Base-by-base conservation (phyloP, 2,888 invertebrate species). In the Leptinotarsa tumamoca region DNA sequence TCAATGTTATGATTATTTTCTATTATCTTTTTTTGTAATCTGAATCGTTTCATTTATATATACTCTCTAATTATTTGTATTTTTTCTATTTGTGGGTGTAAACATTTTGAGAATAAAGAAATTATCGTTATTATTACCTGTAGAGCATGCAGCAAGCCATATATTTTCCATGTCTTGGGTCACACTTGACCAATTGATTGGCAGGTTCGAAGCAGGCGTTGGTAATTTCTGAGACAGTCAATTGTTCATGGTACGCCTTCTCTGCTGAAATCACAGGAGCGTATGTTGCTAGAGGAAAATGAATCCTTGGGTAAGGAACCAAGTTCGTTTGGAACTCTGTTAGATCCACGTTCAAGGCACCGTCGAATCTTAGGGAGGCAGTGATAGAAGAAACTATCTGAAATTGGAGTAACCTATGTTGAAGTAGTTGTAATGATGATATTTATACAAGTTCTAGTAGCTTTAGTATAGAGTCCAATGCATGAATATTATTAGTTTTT, bases 141-240 rank as follows among this genome's bases (percentile, higher is more conserved):
- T 97, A 98, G 85, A 98, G 90, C 94, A 98, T 95, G 86, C 97
- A 97, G 89, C 96, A 97, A 18, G 97, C 97, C 97, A 97, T 94
- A 89, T 97, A 97, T 88, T 96, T 96, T 71, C 96, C 96, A 85
- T 95, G 95, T 70, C 96, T 92, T 0, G 96, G 96, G 85, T 97
- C 96, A 87, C 97, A 97, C 88, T 96, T 96, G 67, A 96, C 95
- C 95, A 98, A 95, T 90, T 95, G 96, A 89, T 97, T 97, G 71
- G 96, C 95, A 0, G 97, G 97, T 86, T 98, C 98, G 88, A 98
- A 98, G 89, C 97, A 98, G 33, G 96, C 95, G 85, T 97, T 96
- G 76, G 98, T 98, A 85, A 98, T 98, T 87, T 98, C 97, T 4
- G 95, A 92, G 5, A 96, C 97, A 0, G 96, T 94, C 79, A 96